Evolutionary conservation across 2,888 invertebrate species (phyloP).

Genomic region (Glaucopsyche alexis): DNA sequence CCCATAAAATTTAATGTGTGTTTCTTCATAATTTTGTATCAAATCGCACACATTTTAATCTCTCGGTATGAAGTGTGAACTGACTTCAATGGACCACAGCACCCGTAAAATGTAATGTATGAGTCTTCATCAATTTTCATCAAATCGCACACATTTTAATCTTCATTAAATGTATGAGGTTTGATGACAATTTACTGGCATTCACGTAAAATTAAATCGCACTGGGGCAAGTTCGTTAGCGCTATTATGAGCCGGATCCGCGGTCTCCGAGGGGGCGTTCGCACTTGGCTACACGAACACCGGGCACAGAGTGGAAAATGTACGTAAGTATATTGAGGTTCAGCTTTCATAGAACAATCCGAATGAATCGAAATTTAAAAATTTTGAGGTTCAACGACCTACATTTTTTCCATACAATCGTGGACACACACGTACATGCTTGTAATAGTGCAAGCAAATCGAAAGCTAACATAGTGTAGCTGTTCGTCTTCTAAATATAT

Average conservation of each 20-base stretch:
- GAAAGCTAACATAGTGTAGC: no score
- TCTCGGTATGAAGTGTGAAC: no score
- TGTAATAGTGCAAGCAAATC: no score
- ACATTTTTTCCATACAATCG: no score
- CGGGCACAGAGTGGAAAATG: no score
- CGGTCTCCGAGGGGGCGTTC: background rate
- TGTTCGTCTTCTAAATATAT: no score
- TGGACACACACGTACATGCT: no score
- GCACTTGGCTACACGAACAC: background rate
- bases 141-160: background rate
- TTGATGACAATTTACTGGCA: background rate
- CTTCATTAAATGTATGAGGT: slow-evolving; percentile 4
- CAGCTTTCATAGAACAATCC: no score
- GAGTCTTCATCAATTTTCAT: background rate
- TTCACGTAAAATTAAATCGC: background rate
- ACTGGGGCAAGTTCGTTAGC: background rate
- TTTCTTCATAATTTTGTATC: background rate
- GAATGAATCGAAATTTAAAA: no score
- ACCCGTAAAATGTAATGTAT: background rate
- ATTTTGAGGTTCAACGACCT: no score
- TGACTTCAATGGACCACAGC: no score
- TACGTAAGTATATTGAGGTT: no score
- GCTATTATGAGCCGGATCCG: slow-evolving; percentile 17
- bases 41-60: background rate
- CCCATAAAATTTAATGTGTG: background rate